These are phyloP conservation scores for Rhaphigaster nebulosa DNA, from an alignment of 2,888 invertebrate species.

Conservation along the genomic window DNA sequence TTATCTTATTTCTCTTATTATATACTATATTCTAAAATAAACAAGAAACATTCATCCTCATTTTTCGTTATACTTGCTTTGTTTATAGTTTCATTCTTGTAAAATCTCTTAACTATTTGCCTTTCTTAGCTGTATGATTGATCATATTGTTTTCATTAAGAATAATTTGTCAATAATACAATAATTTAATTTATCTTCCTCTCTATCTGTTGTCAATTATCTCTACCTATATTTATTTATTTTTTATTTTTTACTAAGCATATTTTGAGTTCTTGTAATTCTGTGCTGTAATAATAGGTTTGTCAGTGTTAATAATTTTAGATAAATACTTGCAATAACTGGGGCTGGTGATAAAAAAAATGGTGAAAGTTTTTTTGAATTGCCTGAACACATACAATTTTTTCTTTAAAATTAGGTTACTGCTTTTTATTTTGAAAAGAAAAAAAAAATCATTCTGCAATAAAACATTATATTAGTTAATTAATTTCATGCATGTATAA, in stretches of 20 bases:
- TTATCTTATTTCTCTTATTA: neutral
- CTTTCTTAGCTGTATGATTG: neutral
- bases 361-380: neutral
- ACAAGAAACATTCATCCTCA: neutral
- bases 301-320: neutral
- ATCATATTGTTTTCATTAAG: neutral
- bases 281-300: neutral
- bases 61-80: neutral
- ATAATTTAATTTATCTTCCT: neutral
- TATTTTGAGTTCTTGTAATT: neutral
- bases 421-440: neutral
- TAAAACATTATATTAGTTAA: neutral
- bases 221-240: neutral
- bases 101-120: neutral
- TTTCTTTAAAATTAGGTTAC: neutral
- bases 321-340: neutral
- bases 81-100: neutral
- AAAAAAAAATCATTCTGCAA: neutral
- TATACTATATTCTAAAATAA: neutral
- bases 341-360: neutral
- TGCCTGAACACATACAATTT: neutral
- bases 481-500: neutral
- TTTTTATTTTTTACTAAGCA: neutral
- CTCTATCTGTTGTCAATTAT: neutral
- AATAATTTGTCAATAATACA: neutral